A percentile compares a stretch with the other conserved stretches of the same genome.
Evolutionary conservation across 1,140 invertebrate genomes (phyloP).

Genomic region (Zeugodacus cucurbitae): DNA sequence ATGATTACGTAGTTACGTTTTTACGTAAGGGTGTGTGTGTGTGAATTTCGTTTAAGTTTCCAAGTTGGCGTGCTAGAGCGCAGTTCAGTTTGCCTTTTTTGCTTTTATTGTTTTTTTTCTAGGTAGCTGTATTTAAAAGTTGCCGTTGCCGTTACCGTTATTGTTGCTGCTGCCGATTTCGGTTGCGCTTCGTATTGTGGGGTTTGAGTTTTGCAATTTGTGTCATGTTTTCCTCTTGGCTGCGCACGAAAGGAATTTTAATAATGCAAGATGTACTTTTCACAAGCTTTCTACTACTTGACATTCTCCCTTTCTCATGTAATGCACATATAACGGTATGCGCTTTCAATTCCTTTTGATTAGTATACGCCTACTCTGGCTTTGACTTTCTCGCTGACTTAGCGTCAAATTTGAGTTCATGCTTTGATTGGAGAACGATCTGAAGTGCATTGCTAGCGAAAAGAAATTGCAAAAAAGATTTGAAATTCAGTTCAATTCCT

Average conservation of each 20-base stretch:
- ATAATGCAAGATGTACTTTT: slow-evolving; percentile 16
- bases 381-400: background rate
- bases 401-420: background rate
- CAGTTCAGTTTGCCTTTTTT: background rate
- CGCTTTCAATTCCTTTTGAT: background rate
- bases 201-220: slow-evolving; percentile 33
- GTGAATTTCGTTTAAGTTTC: background rate
- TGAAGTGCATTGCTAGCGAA: background rate
- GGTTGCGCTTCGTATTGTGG: background rate
- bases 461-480: background rate
- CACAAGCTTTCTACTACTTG: background rate
- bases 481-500: background rate
- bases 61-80: background rate
- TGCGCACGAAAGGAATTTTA: slow-evolving; percentile 32
- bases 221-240: slow-evolving; percentile 35
- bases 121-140: background rate
- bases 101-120: background rate
- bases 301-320: background rate
- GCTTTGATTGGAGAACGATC: background rate
- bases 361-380: background rate
- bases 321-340: background rate
- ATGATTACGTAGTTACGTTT: background rate
- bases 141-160: background rate
- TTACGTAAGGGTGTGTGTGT: background rate
- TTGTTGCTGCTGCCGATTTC: background rate